Conservation (phyloP, 2,797 vertebrate genomes). For the Eurystomus glaucurus region DNA sequence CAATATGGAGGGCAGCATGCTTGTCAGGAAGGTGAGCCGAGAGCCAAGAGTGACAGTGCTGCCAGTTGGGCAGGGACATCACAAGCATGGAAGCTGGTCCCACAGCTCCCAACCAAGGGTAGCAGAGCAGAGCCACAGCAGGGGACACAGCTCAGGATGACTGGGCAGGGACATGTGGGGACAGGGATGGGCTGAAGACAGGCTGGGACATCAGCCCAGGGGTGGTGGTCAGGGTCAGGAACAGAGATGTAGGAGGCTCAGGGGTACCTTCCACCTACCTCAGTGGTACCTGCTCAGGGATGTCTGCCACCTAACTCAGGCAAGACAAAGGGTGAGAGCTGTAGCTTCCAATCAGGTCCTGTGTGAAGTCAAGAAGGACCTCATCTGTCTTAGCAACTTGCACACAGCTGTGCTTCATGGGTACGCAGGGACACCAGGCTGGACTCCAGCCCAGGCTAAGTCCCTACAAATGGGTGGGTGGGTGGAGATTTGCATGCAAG, state of each 20-base stretch:
- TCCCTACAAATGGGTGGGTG: neutral
- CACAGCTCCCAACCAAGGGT: neutral
- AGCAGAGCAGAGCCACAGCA: neutral
- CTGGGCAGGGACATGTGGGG: accelerated
- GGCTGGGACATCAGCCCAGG: neutral
- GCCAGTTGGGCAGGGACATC: neutral
- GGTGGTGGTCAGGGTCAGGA: neutral
- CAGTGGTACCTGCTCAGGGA: neutral
- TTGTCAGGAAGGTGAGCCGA: accelerated
- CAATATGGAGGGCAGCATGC: accelerated
- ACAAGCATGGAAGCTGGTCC: neutral
- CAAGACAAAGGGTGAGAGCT: neutral
- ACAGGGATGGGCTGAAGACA: accelerated
- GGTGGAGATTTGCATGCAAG: neutral
- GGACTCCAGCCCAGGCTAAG: neutral
- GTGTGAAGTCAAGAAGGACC: neutral
- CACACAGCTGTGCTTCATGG: neutral
- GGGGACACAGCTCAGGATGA: neutral
- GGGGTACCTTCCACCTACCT: too few relatives aligned
- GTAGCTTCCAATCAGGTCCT: neutral
- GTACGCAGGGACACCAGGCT: neutral
- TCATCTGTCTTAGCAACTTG: neutral
- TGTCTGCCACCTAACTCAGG: too few relatives aligned
- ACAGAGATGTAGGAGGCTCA: neutral
- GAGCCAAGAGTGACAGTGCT: accelerated